phyloP scores from a whole-genome alignment of 2,113 vertebrate species.

The Sphaerodactylus townsendi region DNA sequence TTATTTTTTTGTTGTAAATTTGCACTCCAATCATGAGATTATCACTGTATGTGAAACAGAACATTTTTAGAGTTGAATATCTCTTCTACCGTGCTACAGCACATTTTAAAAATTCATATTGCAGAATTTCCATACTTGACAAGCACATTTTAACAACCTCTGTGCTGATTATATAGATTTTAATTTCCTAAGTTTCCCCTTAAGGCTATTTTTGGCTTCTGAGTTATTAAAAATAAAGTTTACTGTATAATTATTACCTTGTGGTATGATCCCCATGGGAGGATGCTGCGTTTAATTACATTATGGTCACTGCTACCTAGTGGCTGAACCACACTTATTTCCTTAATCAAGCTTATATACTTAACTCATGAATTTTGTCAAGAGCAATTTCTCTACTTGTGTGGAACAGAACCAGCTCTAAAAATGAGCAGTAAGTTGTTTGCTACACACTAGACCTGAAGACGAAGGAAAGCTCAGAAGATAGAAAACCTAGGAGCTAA shows the following conservation, averaged over 20 bases:
- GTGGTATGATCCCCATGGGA: slow-evolving; percentile 65
- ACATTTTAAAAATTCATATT: slow-evolving; percentile 66
- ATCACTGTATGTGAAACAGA: neutral
- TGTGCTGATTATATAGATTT: slow-evolving; percentile 59
- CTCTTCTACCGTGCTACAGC: slow-evolving; percentile 37
- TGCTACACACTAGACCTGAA: neutral
- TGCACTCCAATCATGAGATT: neutral
- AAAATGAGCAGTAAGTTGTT: neutral
- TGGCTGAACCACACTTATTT: slow-evolving; percentile 70
- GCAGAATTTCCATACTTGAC: slow-evolving; percentile 49
- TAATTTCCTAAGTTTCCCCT: slow-evolving; percentile 71
- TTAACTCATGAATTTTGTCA: slow-evolving; percentile 56
- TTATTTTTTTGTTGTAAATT: neutral
- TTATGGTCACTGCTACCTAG: slow-evolving; percentile 73
- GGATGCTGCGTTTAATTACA: slow-evolving; percentile 74
- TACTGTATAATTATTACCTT: slow-evolving; percentile 73
- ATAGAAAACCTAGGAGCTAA: neutral
- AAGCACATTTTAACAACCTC: slow-evolving; percentile 53
- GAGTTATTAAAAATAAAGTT: slow-evolving; percentile 69
- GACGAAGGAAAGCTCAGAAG: neutral
- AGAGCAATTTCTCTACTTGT: slow-evolving; percentile 49
- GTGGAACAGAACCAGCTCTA: slow-evolving; percentile 50
- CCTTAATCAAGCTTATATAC: slow-evolving; percentile 63
- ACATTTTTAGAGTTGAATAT: slow-evolving; percentile 49
- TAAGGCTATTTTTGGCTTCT: slow-evolving; percentile 70